Evolutionary conservation across 1,140 invertebrate species (phyloP).

Genomic region (Apis dorsata): DNA sequence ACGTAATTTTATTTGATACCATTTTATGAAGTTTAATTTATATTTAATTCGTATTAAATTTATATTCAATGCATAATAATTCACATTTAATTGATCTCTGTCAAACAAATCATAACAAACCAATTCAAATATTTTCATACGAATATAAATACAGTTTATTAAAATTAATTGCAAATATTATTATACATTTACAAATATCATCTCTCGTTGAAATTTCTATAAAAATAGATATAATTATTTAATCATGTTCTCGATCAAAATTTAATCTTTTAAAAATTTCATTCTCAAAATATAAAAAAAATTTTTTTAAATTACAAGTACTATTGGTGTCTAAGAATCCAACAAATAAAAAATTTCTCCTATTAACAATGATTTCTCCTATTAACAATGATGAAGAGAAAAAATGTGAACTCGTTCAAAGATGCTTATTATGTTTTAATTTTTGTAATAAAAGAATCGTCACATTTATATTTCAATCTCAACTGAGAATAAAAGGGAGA

Average conservation of each 20-base stretch:
- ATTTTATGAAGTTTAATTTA: not conserved
- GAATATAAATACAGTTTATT: not conserved
- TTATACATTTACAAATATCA: no score
- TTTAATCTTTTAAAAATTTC: not conserved
- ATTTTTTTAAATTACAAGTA: not conserved
- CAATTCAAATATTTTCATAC: not conserved
- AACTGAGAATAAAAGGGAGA: not conserved
- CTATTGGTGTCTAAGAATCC: no score
- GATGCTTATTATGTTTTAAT: not conserved
- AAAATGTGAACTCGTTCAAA: not conserved
- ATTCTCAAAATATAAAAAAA: no score
- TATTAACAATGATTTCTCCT: constrained; percentile 14
- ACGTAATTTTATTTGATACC: not conserved
- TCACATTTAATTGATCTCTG: not conserved
- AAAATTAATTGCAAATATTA: not conserved
- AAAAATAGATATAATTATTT: not conserved
- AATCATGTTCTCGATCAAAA: no score
- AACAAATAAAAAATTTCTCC: not conserved
- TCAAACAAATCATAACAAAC: not conserved
- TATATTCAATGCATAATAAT: not conserved
- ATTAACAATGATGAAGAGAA: constrained; percentile 7
- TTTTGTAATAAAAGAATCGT: not conserved
- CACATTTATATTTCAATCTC: not conserved
- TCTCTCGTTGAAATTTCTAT: not conserved
- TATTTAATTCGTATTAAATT: not conserved